A percentile compares a stretch with the other conserved stretches of the same genome.
Conservation (phyloP, 2,888 invertebrate species). For the Deroplatys truncata region DNA sequence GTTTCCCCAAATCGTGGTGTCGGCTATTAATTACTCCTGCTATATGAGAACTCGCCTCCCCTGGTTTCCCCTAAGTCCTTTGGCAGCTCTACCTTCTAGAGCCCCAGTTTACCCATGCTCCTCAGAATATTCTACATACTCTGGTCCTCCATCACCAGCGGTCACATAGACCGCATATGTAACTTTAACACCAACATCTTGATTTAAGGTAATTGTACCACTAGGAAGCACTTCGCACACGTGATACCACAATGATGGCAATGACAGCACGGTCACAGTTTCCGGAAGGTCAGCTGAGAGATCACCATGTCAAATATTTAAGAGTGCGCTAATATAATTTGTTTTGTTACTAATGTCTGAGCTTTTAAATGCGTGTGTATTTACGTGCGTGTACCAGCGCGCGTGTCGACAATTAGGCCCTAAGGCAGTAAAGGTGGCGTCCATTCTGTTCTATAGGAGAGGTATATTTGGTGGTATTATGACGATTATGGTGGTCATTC, state of each 20-base stretch:
- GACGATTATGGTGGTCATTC: neutral
- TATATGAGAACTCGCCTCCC: neutral
- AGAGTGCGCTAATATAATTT: neutral
- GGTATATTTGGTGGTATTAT: neutral
- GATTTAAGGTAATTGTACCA: neutral
- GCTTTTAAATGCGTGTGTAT: neutral
- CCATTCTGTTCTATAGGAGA: neutral
- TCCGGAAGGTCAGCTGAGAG: neutral
- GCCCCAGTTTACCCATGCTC: neutral
- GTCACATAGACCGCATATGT: neutral
- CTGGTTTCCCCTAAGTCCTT: neutral
- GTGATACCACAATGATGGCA: neutral
- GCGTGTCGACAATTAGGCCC: neutral
- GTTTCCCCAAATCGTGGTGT: conserved; percentile 33
- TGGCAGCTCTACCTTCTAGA: neutral
- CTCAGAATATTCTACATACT: neutral
- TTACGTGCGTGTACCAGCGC: neutral
- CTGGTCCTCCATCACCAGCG: neutral
- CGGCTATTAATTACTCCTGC: conserved; percentile 14
- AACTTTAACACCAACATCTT: neutral
- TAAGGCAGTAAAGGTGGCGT: neutral
- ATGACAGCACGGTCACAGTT: neutral
- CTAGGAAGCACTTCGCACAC: neutral
- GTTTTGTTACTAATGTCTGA: neutral
- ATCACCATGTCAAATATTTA: neutral